Percentiles rank a stretch among this genome's conserved stretches.
Conservation (phyloP, 2,888 invertebrate genomes). For the Cryptocephalus primarius region DNA sequence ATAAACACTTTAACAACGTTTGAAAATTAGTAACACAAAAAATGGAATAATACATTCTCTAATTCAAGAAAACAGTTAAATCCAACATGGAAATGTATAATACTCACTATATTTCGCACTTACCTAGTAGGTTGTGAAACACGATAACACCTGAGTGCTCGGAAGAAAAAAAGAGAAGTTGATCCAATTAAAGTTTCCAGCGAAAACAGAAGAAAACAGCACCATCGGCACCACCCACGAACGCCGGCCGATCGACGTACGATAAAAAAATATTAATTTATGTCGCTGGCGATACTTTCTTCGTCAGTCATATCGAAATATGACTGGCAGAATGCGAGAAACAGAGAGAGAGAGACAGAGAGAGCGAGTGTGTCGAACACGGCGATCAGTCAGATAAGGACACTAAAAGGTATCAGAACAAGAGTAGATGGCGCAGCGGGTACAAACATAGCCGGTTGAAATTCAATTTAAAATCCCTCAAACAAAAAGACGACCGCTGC, state of each 20-base stretch:
- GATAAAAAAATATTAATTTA: background rate
- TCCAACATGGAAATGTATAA: too few relatives aligned
- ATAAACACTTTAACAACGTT: too few relatives aligned
- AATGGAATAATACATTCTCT: too few relatives aligned
- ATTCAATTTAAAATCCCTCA: slow-evolving; percentile 31
- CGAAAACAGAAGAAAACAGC: background rate
- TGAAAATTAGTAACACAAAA: too few relatives aligned
- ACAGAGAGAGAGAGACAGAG: slow-evolving; percentile 1
- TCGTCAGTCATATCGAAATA: background rate
- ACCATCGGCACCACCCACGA: background rate
- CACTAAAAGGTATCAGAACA: slow-evolving; percentile 25
- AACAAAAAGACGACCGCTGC: slow-evolving; percentile 29
- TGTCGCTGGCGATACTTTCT: background rate
- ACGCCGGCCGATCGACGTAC: background rate
- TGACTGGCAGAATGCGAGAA: slow-evolving; percentile 3
- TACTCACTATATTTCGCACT: too few relatives aligned
- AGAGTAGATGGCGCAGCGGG: slow-evolving; percentile 19
- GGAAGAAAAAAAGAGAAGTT: too few relatives aligned
- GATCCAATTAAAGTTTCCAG: too few relatives aligned
- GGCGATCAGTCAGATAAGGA: slow-evolving; percentile 16
- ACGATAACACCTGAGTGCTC: too few relatives aligned
- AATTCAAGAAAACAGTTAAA: too few relatives aligned
- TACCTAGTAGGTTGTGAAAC: too few relatives aligned
- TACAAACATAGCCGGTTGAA: slow-evolving; percentile 21
- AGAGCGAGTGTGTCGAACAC: background rate